Conservation (phyloP, 2,113 vertebrate species). For the Gopherus evgoodei region DNA sequence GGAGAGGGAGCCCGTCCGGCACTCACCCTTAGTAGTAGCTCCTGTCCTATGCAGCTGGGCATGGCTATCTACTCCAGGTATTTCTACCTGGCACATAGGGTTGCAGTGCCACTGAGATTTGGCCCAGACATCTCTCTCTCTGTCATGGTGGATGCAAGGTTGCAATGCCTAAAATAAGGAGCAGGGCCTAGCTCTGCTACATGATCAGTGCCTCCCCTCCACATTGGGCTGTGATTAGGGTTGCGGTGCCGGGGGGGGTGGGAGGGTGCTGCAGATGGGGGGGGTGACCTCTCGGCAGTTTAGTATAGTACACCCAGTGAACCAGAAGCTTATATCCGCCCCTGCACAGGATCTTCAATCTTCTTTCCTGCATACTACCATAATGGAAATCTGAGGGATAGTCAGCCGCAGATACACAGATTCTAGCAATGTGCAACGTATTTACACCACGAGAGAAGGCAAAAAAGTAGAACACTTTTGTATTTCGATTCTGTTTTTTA, state of each 20-base stretch:
- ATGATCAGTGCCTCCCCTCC: not conserved
- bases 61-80: not conserved
- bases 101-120: not conserved
- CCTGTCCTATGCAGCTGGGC: not conserved
- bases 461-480: not conserved
- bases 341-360: not conserved
- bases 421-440: not conserved
- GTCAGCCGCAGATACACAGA: not conserved
- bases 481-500: not conserved
- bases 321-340: not conserved
- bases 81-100: not conserved
- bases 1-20: no score
- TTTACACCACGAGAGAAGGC: no score
- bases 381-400: not conserved
- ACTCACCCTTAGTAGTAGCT: not conserved
- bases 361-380: not conserved
- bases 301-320: no score
- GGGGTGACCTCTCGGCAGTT: not conserved
- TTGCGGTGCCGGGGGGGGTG: no score
- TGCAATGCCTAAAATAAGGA: not conserved
- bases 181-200: not conserved
- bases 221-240: not conserved
- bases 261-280: not conserved
- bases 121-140: not conserved
- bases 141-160: not conserved